Evolutionary conservation across 1,140 invertebrate species (phyloP).

Genomic region (Drosophila virilis): DNA sequence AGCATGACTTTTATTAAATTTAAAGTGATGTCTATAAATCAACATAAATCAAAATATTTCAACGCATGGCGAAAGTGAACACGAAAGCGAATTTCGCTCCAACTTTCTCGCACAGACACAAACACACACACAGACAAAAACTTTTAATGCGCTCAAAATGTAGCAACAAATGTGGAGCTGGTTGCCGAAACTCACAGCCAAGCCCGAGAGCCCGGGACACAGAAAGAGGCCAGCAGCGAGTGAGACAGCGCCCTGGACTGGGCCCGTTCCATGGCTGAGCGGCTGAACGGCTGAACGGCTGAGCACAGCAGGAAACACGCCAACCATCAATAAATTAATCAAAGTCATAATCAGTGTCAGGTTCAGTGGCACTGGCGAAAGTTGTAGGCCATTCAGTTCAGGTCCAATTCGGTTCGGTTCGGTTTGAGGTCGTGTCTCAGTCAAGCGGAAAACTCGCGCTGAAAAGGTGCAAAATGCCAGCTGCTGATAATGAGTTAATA

Average conservation of each 20-base stretch:
- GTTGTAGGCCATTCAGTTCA: constrained; percentile 48
- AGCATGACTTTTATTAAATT: constrained; percentile 82
- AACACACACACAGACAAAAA: constrained; percentile 30
- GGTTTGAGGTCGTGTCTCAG: constrained; percentile 30
- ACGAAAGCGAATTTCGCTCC: constrained; percentile 38
- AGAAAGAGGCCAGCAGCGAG: constrained; percentile 2
- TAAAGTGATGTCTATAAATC: constrained; percentile 81
- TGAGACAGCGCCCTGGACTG: not conserved
- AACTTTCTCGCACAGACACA: not conserved
- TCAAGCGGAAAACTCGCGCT: constrained; percentile 51
- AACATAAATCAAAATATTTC: constrained; percentile 73
- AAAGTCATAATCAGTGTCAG: constrained; percentile 84
- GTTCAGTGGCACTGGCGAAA: constrained; percentile 72
- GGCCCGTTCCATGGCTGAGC: not conserved
- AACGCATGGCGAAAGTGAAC: constrained; percentile 40
- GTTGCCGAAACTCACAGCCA: constrained; percentile 1
- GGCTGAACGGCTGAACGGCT: not conserved
- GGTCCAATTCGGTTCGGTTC: not conserved
- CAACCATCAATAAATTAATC: constrained; percentile 84
- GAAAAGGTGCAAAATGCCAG: constrained; percentile 73
- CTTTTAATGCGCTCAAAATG: constrained; percentile 57
- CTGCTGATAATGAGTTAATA: constrained; percentile 78
- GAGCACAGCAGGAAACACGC: constrained; percentile 75
- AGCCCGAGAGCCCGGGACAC: constrained; percentile 3
- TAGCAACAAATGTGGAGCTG: constrained; percentile 30